Evolutionary conservation across 1,140 invertebrate genomes (phyloP), one percentile per base, ranked within the genome.

Genomic region (Pogonomyrmex californicus): DNA sequence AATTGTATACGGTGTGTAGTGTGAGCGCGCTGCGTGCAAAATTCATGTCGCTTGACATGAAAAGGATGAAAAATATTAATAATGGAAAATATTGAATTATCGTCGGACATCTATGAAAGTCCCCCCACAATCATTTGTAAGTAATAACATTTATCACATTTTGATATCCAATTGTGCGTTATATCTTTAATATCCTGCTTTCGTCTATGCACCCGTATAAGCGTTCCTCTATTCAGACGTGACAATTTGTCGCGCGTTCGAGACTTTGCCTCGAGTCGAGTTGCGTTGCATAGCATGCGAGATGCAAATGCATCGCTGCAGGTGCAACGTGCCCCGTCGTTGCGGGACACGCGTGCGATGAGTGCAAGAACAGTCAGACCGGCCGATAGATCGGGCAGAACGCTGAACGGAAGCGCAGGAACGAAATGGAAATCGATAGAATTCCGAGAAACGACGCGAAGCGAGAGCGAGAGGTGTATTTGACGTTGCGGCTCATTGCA

Each of bases 321-420:
- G 68, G 68, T 82, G 83, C 85, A 75, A 56, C 51, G 36, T 49
- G 51, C 51, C 30, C 4, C 51, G 62, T 7, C 70, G 41, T 7
- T 14, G 56, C 38, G 65, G 56, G 30, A 79, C 66, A 58, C 75
- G 68, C 88, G 87, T 47, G 41, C 47, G 36, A 30, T 5, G 73
- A 89, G 83, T 87, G 30, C 33, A 12, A 10, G 36, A 89, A 49
- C 66, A 41, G 58, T 44, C 23, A 30, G 49, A 44, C 49, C 23
- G 23, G 14, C 65, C 51, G 65, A 33, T 54, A 65, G 41, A 47
- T 23, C 41, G 6, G 17, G 36, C 17, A 7, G 38, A 58, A 41
- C 65, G 65, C 38, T 30, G 56, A 73, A 58, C 65, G 88, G 85
- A 90, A 89, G 62, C 36, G 73, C 66, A 77, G 38, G 63, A 38